These are phyloP conservation scores for Temnopleurus reevesii DNA, from an alignment of 53 echinoderm and acorn worm species.

Conservation along the genomic window DNA sequence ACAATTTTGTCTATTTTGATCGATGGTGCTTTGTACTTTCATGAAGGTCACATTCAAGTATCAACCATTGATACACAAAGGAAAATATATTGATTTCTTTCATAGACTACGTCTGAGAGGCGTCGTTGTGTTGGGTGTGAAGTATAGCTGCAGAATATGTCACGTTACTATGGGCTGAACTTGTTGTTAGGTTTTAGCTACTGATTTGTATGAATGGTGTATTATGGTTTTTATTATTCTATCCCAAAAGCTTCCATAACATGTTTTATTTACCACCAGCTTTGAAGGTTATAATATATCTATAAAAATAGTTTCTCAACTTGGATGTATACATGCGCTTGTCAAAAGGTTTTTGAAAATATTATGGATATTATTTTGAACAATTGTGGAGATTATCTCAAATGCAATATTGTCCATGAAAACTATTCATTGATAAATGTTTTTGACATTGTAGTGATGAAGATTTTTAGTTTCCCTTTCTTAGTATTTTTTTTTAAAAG, in stretches of 20 bases:
- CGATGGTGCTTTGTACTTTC: constrained; percentile 6
- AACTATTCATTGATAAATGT: too few species aligned
- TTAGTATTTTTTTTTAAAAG: too few species aligned
- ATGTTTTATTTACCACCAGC: not conserved
- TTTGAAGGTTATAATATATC: not conserved
- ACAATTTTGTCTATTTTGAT: not conserved
- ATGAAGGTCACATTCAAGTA: not conserved
- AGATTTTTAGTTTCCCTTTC: too few species aligned
- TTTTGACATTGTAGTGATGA: too few species aligned
- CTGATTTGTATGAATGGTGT: not conserved
- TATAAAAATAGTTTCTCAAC: too few species aligned
- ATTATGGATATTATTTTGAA: too few species aligned
- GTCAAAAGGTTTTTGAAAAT: too few species aligned
- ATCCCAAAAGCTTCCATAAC: not conserved
- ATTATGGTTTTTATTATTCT: not conserved
- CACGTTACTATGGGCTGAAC: not conserved
- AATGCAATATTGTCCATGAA: too few species aligned
- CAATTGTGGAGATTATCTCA: too few species aligned
- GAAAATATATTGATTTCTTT: not conserved
- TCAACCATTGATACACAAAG: not conserved
- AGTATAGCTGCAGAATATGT: not conserved
- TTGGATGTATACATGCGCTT: not conserved
- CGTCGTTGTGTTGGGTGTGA: not conserved
- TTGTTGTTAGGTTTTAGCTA: not conserved
- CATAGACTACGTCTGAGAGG: not conserved